These are phyloP conservation scores for Pseudochaenichthys georgianus DNA, from an alignment of 2,797 vertebrate species.

Conservation along the genomic window DNA sequence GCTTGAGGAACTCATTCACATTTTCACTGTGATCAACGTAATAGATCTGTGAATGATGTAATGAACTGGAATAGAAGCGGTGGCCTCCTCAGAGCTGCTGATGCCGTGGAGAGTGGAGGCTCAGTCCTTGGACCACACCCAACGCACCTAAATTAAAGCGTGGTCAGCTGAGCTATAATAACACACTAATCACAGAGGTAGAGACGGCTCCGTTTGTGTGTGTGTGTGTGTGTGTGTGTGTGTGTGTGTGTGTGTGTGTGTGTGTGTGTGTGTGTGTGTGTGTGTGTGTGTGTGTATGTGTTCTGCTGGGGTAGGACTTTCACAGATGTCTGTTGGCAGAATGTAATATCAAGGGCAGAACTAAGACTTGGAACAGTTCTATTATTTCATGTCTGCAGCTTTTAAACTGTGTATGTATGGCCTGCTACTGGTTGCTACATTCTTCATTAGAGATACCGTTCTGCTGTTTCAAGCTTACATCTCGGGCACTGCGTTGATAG, in stretches of 20 bases:
- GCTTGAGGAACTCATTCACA: background rate
- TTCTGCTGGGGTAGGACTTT: constrained; percentile 19
- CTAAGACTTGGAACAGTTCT: constrained; percentile 11
- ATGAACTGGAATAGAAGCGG: constrained; percentile 6
- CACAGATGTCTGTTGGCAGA: constrained; percentile 26
- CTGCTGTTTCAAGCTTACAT: background rate
- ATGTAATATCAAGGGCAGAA: constrained; percentile 3
- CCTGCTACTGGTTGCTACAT: background rate
- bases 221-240: constrained; percentile 28
- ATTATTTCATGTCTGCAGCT: constrained; percentile 10
- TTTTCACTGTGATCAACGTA: background rate
- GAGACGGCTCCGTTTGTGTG: constrained; percentile 29
- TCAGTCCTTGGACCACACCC: constrained; percentile 71
- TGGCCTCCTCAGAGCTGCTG: constrained; percentile 20
- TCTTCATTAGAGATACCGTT: background rate
- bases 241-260: background rate
- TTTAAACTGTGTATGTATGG: background rate
- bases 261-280: constrained; percentile 1
- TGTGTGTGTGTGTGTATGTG: constrained; percentile 30
- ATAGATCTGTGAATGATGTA: constrained; percentile 26
- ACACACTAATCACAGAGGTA: constrained; percentile 69
- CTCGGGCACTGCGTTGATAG: rapidly evolving
- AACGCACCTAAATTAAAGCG: constrained; percentile 68
- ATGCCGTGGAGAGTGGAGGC: constrained; percentile 22
- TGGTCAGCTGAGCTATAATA: constrained; percentile 51